Conservation (phyloP, 2,113 vertebrate genomes). For the Hymenochirus boettgeri region DNA sequence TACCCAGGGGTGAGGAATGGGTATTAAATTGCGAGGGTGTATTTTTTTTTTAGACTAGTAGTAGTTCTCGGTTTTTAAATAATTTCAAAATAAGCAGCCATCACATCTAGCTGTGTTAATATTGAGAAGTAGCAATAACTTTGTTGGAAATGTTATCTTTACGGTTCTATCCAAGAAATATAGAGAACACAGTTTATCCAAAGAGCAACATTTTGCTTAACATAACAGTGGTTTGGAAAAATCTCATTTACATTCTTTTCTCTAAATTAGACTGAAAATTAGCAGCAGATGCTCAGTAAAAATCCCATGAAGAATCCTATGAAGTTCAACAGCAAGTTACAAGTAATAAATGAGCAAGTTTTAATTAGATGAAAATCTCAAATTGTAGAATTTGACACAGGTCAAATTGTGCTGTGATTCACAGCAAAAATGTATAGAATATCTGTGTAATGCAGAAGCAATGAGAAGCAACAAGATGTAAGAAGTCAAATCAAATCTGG, state of each 20-base stretch:
- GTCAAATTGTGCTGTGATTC: no score
- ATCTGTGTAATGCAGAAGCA: no score
- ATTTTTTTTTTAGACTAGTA: no score
- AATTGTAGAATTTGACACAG: no score
- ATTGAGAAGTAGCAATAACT: slow-evolving; percentile 14
- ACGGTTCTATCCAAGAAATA: slow-evolving; percentile 28
- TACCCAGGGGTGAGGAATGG: no score
- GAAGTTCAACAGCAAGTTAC: slow-evolving; percentile 1
- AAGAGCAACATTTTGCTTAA: slow-evolving; percentile 23
- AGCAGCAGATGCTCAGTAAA: slow-evolving; percentile 27
- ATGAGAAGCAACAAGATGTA: no score
- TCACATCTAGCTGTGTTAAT: slow-evolving; percentile 13
- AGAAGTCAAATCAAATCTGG: no score
- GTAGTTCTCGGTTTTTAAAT: no score
- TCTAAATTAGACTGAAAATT: slow-evolving; percentile 29
- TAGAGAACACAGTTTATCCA: slow-evolving; percentile 26
- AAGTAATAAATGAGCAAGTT: background rate
- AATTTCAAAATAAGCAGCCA: background rate
- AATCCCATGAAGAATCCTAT: slow-evolving; percentile 7
- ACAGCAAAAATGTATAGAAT: no score
- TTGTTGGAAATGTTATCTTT: slow-evolving; percentile 15
- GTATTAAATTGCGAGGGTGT: no score
- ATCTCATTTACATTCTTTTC: slow-evolving; percentile 15
- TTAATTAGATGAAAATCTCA: background rate
- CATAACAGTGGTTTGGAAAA: slow-evolving; percentile 29